Evolutionary conservation across 2,888 invertebrate genomes (phyloP).

Genomic region (Epinotia brunnichana): DNA sequence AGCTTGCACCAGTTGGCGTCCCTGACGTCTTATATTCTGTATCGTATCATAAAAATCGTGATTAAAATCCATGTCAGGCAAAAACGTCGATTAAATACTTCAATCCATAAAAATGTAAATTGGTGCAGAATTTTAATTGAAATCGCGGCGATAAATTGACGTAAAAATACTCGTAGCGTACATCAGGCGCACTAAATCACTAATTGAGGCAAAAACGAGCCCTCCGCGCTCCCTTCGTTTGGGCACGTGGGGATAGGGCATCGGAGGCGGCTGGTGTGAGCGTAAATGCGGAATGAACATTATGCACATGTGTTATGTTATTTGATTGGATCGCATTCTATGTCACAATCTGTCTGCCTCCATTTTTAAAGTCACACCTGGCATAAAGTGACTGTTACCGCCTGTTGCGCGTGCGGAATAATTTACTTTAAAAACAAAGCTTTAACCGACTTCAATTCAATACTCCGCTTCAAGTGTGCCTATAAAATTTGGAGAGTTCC

Average conservation of each 20-base stretch:
- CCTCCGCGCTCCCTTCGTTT: constrained; percentile 45
- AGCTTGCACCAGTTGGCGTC: too few species aligned
- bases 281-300: neutral
- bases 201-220: constrained; percentile 61
- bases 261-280: constrained; percentile 22
- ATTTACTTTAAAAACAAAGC: too few species aligned
- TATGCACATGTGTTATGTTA: neutral
- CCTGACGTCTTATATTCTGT: too few species aligned
- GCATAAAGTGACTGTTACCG: neutral
- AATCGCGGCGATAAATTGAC: constrained; percentile 30
- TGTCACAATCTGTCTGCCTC: neutral
- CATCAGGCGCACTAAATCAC: constrained; percentile 53
- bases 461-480: too few species aligned
- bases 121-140: constrained; percentile 22
- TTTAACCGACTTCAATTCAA: too few species aligned
- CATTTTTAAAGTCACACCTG: neutral
- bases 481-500: too few species aligned
- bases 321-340: constrained; percentile 2
- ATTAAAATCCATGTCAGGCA: neutral
- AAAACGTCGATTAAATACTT: constrained; percentile 3
- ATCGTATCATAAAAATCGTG: neutral
- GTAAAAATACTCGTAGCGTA: constrained; percentile 19
- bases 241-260: constrained; percentile 19
- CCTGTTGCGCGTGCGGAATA: too few species aligned
- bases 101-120: constrained; percentile 24